phyloP scores from a whole-genome alignment of 2,888 invertebrate genomes.

The Parochlus steinenii region DNA sequence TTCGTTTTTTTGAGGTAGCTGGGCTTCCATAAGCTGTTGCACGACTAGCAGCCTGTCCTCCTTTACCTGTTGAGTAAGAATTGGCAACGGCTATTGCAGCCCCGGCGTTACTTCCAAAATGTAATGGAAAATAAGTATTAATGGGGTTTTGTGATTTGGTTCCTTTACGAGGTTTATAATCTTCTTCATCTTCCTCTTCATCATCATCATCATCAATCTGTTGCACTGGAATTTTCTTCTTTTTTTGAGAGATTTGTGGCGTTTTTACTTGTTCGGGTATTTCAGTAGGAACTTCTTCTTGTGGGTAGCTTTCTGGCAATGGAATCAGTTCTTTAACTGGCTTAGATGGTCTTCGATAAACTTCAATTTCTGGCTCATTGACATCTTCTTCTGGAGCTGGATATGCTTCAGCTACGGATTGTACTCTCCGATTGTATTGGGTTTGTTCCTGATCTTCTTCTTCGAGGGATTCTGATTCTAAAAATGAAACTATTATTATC shows the following conservation, averaged over 20 bases:
- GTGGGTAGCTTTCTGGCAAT: conserved; percentile 3
- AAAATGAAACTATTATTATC: not conserved
- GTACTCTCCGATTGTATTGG: conserved; percentile 1
- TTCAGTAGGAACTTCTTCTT: not conserved
- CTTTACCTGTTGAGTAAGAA: conserved; percentile 30
- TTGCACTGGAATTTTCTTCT: conserved; percentile 15
- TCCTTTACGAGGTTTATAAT: not conserved
- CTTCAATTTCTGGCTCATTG: conserved; percentile 5
- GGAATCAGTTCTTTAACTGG: not conserved
- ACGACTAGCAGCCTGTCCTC: conserved; percentile 28
- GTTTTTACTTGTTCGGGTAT: conserved; percentile 8
- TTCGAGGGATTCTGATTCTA: conserved; percentile 1
- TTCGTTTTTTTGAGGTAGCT: conserved; percentile 18
- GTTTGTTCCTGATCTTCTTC: not conserved
- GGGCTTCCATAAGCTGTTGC: conserved; percentile 31
- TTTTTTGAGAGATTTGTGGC: conserved; percentile 10
- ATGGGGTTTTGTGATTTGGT: too few relatives aligned
- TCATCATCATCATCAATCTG: conserved; percentile 14
- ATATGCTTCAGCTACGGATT: conserved; percentile 13
- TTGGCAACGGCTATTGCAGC: conserved; percentile 30
- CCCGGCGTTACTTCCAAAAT: conserved; percentile 27
- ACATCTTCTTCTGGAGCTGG: conserved; percentile 4
- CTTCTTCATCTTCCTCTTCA: conserved; percentile 13
- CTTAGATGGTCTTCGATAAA: not conserved
- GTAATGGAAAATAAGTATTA: conserved; percentile 29